Conservation (phyloP, 2,888 invertebrate species). For the Parnassius apollo region DNA sequence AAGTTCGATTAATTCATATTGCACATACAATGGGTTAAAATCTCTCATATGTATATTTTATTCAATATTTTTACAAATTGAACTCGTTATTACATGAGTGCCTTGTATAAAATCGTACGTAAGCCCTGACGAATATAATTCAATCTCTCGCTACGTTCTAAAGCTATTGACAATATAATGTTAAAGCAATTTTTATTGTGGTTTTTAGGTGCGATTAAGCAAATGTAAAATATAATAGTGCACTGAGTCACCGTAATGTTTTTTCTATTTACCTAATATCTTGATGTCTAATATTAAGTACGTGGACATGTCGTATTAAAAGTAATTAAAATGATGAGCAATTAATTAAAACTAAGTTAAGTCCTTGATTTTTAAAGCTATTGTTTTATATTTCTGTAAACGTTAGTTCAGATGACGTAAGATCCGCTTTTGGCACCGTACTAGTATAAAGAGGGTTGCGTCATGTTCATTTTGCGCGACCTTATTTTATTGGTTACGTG, state of each 20-base stretch:
- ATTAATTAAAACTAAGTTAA: too few relatives aligned
- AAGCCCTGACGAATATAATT: constrained; percentile 8
- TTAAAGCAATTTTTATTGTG: neutral
- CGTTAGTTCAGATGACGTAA: too few relatives aligned
- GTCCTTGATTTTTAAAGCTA: too few relatives aligned
- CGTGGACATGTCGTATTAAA: too few relatives aligned
- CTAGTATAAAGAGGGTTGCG: too few relatives aligned
- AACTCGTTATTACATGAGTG: constrained; percentile 5
- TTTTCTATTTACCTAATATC: too few relatives aligned
- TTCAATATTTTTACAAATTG: constrained; percentile 5
- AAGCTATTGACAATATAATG: constrained; percentile 8
- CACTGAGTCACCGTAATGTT: too few relatives aligned
- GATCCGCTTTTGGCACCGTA: too few relatives aligned
- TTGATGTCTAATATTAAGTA: too few relatives aligned
- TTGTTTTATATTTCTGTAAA: too few relatives aligned
- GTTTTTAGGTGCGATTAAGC: too few relatives aligned
- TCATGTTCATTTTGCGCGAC: neutral
- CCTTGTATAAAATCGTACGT: constrained; percentile 7
- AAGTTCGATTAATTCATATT: neutral
- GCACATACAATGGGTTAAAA: neutral
- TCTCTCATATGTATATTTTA: constrained; percentile 1
- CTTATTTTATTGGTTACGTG: neutral
- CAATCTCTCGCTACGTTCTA: constrained; percentile 7
- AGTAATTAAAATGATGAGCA: neutral
- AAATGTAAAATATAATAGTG: too few relatives aligned